These are phyloP conservation scores for Hoplostethus mediterraneus DNA, from an alignment of 2,797 vertebrate species.

Conservation along the genomic window DNA sequence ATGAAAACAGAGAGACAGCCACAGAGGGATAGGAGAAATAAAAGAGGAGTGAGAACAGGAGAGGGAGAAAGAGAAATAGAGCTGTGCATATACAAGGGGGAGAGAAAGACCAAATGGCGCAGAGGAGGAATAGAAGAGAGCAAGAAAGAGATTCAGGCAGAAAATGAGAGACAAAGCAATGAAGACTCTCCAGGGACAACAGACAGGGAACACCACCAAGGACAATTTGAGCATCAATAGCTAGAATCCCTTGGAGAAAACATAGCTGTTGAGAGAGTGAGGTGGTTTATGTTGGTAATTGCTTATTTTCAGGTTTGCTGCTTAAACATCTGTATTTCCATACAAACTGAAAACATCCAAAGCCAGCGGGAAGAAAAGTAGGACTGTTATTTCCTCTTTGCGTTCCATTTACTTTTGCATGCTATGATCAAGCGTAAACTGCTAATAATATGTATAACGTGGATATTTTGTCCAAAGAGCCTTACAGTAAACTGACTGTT, in stretches of 20 bases:
- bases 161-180: constrained; percentile 6
- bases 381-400: constrained; percentile 33
- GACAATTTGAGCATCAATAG: constrained; percentile 66
- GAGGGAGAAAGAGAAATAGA: background rate
- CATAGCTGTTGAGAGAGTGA: constrained; percentile 38
- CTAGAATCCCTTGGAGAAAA: constrained; percentile 49
- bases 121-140: constrained; percentile 18
- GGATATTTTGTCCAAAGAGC: constrained; percentile 44
- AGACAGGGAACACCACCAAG: constrained; percentile 64
- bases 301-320: constrained; percentile 70
- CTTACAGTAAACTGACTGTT: constrained; percentile 10
- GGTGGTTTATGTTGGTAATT: constrained; percentile 71
- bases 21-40: background rate
- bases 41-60: background rate
- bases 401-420: constrained; percentile 14
- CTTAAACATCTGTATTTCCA: constrained; percentile 63
- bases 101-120: background rate
- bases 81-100: background rate
- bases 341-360: constrained; percentile 56
- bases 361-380: constrained; percentile 43
- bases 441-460: constrained; percentile 62
- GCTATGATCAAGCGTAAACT: constrained; percentile 48
- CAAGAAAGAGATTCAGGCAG: constrained; percentile 1
- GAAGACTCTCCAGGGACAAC: constrained; percentile 48
- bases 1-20: background rate